Evolutionary conservation across 2,888 invertebrate genomes (phyloP).

Genomic region (Myopa tessellatipennis): DNA sequence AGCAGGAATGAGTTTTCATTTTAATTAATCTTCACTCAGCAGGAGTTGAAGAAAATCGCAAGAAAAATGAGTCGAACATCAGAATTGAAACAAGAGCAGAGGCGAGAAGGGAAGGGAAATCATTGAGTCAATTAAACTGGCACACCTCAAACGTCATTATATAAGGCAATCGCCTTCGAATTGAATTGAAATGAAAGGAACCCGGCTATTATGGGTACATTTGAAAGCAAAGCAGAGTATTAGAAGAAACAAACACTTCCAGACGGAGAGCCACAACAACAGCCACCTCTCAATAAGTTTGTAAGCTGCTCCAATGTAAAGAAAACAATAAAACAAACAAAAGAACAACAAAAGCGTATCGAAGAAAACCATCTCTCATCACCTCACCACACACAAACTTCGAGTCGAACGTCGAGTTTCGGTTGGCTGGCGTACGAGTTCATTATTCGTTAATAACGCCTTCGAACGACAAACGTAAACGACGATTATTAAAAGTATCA

Average conservation of each 20-base stretch:
- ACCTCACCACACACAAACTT: neutral
- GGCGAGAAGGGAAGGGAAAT: too few relatives aligned
- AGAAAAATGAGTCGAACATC: too few relatives aligned
- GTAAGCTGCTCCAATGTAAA: neutral
- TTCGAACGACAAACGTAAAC: conserved; percentile 9
- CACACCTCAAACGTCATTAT: neutral
- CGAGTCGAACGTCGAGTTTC: too few relatives aligned
- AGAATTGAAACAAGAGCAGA: too few relatives aligned
- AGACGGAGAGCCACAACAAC: neutral
- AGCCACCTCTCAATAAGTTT: neutral
- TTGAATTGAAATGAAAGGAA: neutral
- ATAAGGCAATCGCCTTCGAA: too few relatives aligned
- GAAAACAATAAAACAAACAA: neutral
- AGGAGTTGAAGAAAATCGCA: too few relatives aligned
- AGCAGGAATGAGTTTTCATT: too few relatives aligned
- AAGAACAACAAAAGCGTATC: too few relatives aligned
- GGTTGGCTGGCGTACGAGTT: neutral
- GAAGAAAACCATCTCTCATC: too few relatives aligned
- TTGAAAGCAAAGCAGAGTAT: neutral
- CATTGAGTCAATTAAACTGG: too few relatives aligned
- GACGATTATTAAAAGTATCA: neutral
- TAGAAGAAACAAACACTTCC: neutral
- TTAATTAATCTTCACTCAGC: too few relatives aligned
- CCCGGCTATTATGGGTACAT: neutral
- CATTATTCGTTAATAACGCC: conserved; percentile 32